Base-by-base conservation (phyloP, 2,113 vertebrate genomes). In the Chrysochloris asiatica region DNA sequence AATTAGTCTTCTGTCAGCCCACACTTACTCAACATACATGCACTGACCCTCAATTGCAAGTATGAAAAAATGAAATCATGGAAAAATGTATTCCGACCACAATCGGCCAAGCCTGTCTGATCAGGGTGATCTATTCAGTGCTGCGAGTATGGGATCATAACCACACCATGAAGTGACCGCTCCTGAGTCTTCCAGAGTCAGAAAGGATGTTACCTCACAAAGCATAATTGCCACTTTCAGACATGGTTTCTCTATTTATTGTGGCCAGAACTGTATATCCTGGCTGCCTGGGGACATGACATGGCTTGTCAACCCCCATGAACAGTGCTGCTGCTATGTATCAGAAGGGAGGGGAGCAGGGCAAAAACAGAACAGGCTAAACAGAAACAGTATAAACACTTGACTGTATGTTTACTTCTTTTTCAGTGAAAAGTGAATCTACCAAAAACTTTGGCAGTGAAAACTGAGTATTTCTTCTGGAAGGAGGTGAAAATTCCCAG, bases 381-480 rank as follows among this genome's bases (percentile, higher is more conserved):
- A 88, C 65, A 93, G 83, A 94, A 95, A 86, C 92, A 83, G 86
- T 94, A 69, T 94, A 96, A 96, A 92, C 97, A 96, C 94, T 79
- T 93, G n/a, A 86, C 89, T 96, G 24, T 88, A 88, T 97, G 59
- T 75, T 95, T 96, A 84, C 82, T 91, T 75, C 71, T n/a, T 63
- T 56, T 96, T 90, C 93, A 98, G 98, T 96, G 96, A 95, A 94
- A 96, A 95, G 72, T 95, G 96, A 96, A 95, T 87, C 95, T 93
- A 83, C 95, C 82, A 93, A 96, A 92, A 96, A 94, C 61, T 87
- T 89, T 22, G 94, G 93, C 87, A 92, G 8, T 92, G 96, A 96
- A 96, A 95, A 91, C 63, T 97, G 95, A 86, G 94, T 92, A 56
- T 92, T 96, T 96, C 96, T 96, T 63, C 95, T 96, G 86, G 10